These are phyloP conservation scores for Rhopilema esculentum DNA, from an alignment of 30 jellyfish, hydroid and myxozoan genomes.

Conservation along the genomic window DNA sequence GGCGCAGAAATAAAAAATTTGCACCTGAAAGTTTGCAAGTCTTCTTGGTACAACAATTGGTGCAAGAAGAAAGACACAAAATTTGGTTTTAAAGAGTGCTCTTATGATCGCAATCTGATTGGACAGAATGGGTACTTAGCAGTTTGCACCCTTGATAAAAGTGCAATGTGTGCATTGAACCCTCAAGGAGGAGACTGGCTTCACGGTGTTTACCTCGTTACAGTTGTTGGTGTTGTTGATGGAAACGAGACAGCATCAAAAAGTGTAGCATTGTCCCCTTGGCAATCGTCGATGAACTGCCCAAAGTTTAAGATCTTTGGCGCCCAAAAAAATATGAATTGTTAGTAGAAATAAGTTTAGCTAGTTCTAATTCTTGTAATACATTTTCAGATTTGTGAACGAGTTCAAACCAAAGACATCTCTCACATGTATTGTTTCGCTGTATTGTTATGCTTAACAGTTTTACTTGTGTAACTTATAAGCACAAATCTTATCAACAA, in stretches of 20 bases:
- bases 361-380: too few relatives aligned
- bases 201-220: not conserved
- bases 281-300: not conserved
- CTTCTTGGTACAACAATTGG: slow-evolving; percentile 51
- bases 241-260: not conserved
- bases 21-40: slow-evolving; percentile 38
- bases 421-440: too few relatives aligned
- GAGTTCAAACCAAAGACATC: too few relatives aligned
- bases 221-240: slow-evolving; percentile 6
- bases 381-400: too few relatives aligned
- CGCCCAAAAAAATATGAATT: not conserved
- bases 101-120: not conserved
- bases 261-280: slow-evolving; percentile 27
- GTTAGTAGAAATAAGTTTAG: too few relatives aligned
- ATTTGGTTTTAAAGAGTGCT: slow-evolving; percentile 12
- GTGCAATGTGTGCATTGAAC: slow-evolving; percentile 8
- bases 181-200: slow-evolving; percentile 3
- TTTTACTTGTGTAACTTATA: too few relatives aligned
- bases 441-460: too few relatives aligned
- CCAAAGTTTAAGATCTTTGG: not conserved
- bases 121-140: not conserved
- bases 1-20: not conserved
- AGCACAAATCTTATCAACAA: too few relatives aligned
- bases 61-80: slow-evolving; percentile 4
- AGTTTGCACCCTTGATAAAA: slow-evolving; percentile 12